These are phyloP conservation scores for Nasonia giraulti DNA, from an alignment of 1,140 invertebrate genomes.

Conservation along the genomic window DNA sequence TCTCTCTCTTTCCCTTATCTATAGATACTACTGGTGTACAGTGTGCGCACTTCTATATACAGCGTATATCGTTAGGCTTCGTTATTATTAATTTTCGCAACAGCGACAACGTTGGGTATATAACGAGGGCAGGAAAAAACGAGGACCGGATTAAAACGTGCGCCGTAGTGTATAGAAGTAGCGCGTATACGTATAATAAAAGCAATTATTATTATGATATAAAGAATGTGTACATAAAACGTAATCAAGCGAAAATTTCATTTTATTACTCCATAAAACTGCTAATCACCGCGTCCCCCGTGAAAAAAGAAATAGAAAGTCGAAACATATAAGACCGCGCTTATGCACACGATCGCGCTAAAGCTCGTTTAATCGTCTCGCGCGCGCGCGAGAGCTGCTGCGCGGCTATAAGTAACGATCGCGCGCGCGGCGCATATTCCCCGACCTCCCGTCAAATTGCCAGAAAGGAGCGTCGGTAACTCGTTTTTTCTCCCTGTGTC, in stretches of 20 bases:
- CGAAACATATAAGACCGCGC: conserved; percentile 1
- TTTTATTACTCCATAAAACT: conserved; percentile 44
- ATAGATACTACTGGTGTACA: no score
- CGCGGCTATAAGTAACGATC: conserved; percentile 21
- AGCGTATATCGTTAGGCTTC: not conserved
- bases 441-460: not conserved
- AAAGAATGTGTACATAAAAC: conserved; percentile 39
- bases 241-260: conserved; percentile 44
- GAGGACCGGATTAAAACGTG: not conserved
- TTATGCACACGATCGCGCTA: conserved; percentile 15
- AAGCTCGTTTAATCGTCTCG: conserved; percentile 22
- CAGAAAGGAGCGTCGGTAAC: not conserved
- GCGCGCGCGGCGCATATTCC: not conserved
- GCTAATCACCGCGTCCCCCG: conserved; percentile 2
- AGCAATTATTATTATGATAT: conserved; percentile 26
- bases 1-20: not conserved
- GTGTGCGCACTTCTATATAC: no score
- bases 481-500: not conserved
- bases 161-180: not conserved
- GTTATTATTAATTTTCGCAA: conserved; percentile 1
- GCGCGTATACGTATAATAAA: not conserved
- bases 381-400: no score
- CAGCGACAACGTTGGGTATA: not conserved
- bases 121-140: not conserved
- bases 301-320: conserved; percentile 33